These are phyloP conservation scores for Toxonevra muliebris DNA, from an alignment of 2,888 invertebrate species.

Conservation along the genomic window DNA sequence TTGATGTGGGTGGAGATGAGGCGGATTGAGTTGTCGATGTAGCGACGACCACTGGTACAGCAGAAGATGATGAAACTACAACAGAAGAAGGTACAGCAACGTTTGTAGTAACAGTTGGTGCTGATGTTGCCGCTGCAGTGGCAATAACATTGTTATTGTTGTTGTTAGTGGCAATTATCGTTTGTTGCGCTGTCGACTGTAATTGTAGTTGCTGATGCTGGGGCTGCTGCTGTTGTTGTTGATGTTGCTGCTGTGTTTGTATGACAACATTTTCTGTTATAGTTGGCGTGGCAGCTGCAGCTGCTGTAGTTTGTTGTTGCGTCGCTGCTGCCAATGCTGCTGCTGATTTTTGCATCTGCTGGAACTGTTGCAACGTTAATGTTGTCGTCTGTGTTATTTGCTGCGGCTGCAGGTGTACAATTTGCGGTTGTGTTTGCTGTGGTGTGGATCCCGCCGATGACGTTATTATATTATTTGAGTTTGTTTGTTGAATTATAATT, in stretches of 20 bases:
- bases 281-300: slow-evolving; percentile 43
- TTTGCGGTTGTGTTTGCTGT: slow-evolving; percentile 50
- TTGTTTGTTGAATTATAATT: too few relatives aligned
- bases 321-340: slow-evolving; percentile 45
- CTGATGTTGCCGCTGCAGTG: slow-evolving; percentile 28
- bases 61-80: slow-evolving; percentile 9
- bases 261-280: slow-evolving; percentile 57
- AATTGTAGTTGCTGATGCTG: slow-evolving; percentile 11
- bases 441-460: slow-evolving; percentile 34
- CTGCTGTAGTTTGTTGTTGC: slow-evolving; percentile 38
- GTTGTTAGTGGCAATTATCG: slow-evolving; percentile 40
- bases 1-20: slow-evolving; percentile 35
- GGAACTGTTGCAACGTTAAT: slow-evolving; percentile 60
- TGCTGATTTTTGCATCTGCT: slow-evolving; percentile 59
- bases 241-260: slow-evolving; percentile 44
- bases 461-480: too few relatives aligned
- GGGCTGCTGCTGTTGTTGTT: slow-evolving; percentile 24
- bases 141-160: slow-evolving; percentile 51
- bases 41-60: slow-evolving; percentile 12
- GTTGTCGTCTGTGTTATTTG: slow-evolving; percentile 54
- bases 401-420: slow-evolving; percentile 46
- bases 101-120: neutral
- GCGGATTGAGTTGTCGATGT: slow-evolving; percentile 24
- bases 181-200: slow-evolving; percentile 45
- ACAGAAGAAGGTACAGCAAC: neutral